Base-by-base conservation (phyloP, 2,797 vertebrate species). In the Semotilus atromaculatus region DNA sequence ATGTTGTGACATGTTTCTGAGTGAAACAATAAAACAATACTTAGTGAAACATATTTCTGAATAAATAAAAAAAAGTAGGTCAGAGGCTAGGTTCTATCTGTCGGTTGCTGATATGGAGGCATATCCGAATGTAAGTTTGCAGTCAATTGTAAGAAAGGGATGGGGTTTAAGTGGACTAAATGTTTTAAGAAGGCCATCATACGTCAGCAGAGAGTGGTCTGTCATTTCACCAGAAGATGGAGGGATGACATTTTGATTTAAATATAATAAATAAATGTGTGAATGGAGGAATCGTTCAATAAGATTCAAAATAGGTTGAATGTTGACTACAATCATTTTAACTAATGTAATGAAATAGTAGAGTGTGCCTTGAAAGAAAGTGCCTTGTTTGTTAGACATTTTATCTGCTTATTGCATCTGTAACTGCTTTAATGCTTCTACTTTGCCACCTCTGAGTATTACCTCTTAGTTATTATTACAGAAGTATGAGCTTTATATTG, bases 401-500 rank as follows among this genome's bases (percentile, higher is more conserved):
- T 11, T 43, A 60, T 62, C 55, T 43, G 36, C 36, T 80, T 53
- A 36, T 80, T 80, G 14, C 31, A n/a, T 68, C 34, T 71, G 67
- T 60, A 60, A 72, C 53, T 82, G 53, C 53, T 82, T 62, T 45
- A 31, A 19, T 43, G 60, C 43, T 14, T 67, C 60, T 29, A 36
- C 34, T 29, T 66, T 53, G 31, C 43, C 71, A 58, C 60, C 64
- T 68, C 23, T 53, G 73, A 43, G 60, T 55, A 78, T 70, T 60
- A 58, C 36, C 36, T 67, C n/a, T n/a, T n/a, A n/a, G n/a, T n/a
- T 75, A 66, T 66, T 77, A 53, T 23, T 18, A 53, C 48, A 31
- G 18, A 43, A 43, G 45, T 45, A 58, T 84, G 73, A 68, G 64
- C 51, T 68, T 60, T 38, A 36, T 45, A 66, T 78, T 34, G 34